Percentiles rank a stretch among this genome's conserved stretches.
Evolutionary conservation across 2,797 vertebrate species (phyloP).

Genomic region (Gallinago solitaria): DNA sequence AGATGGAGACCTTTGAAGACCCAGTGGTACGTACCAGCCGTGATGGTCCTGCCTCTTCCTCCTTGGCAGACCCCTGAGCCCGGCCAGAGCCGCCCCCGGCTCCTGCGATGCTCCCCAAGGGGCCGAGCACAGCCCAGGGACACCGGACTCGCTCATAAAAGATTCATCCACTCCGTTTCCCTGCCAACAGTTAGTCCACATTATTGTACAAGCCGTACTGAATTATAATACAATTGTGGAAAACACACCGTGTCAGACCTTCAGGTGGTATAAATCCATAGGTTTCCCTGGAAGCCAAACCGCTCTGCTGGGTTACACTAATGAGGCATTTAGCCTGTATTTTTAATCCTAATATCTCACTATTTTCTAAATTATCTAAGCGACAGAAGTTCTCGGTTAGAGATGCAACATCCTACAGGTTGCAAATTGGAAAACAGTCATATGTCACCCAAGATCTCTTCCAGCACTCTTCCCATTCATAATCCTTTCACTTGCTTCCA

Average conservation of each 20-base stretch:
- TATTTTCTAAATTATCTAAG: background rate
- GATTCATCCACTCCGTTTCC: conserved; percentile 33
- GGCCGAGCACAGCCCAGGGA: background rate
- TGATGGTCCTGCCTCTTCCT: background rate
- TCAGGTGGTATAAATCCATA: background rate
- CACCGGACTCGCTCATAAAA: background rate
- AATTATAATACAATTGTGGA: conserved; percentile 6
- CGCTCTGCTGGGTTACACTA: background rate
- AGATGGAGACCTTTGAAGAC: background rate
- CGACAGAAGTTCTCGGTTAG: background rate
- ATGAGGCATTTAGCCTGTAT: background rate
- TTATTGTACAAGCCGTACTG: conserved; percentile 1
- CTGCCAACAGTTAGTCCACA: conserved; percentile 16
- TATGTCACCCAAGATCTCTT: background rate
- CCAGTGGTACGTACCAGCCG: fast-evolving
- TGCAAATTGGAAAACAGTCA: background rate
- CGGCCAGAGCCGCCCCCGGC: background rate
- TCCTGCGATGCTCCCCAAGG: background rate
- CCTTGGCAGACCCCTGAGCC: background rate
- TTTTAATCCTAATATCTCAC: background rate
- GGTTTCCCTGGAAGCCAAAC: background rate
- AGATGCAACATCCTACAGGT: background rate
- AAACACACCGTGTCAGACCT: background rate
- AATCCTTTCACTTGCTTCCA: background rate
- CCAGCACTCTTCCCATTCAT: background rate